Evolutionary conservation across 2,888 invertebrate genomes (phyloP).

Genomic region (Habrosyne pyritoides): DNA sequence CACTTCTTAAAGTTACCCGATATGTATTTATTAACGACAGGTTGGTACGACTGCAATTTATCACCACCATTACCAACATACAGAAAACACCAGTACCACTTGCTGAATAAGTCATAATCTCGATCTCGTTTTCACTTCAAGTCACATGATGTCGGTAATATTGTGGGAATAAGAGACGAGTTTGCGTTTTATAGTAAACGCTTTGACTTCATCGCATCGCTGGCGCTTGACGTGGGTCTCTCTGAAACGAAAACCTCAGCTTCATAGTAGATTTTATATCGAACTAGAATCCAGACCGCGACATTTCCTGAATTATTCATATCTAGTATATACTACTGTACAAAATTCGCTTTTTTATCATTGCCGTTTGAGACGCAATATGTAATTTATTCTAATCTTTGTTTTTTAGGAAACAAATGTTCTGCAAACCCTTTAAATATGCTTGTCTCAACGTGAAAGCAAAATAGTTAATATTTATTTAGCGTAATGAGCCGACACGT

Average conservation of each 20-base stretch:
- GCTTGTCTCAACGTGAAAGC: neutral
- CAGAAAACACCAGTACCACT: too few relatives aligned
- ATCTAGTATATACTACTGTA: constrained; percentile 15
- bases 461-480: too few relatives aligned
- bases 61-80: too few relatives aligned
- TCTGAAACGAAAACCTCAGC: constrained; percentile 26
- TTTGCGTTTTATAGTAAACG: neutral
- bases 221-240: constrained; percentile 35
- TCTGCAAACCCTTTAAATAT: too few relatives aligned
- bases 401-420: too few relatives aligned
- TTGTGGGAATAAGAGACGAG: too few relatives aligned
- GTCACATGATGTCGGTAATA: neutral
- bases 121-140: too few relatives aligned
- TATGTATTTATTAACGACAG: too few relatives aligned
- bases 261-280: constrained; percentile 27
- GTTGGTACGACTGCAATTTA: too few relatives aligned
- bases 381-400: constrained; percentile 12
- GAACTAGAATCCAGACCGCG: constrained; percentile 24
- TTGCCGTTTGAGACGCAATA: constrained; percentile 24
- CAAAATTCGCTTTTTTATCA: constrained; percentile 38
- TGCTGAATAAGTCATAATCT: too few relatives aligned
- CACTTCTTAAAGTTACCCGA: too few relatives aligned
- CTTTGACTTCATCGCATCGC: constrained; percentile 15
- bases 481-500: constrained; percentile 39
- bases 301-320: constrained; percentile 48